phyloP scores from a whole-genome alignment of 2,797 vertebrate species.

The Myotis pilosus region DNA sequence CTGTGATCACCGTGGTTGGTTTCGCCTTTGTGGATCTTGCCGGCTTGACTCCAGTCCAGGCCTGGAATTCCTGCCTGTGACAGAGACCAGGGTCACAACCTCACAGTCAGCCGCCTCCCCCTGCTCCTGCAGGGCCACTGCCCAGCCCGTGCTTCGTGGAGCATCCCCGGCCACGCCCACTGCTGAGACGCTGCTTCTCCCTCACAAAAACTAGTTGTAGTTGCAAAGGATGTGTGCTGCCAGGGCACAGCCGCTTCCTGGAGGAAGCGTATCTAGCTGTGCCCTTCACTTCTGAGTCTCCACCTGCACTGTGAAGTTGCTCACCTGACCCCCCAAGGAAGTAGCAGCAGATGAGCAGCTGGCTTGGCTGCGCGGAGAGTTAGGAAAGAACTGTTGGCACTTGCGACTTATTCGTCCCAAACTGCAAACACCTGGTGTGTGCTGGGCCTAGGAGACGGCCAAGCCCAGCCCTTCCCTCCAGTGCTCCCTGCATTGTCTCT shows the following conservation, averaged over 20 bases:
- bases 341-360: neutral
- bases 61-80: conserved; percentile 92
- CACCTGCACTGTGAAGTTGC: neutral
- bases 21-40: conserved; percentile 88
- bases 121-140: neutral
- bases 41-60: conserved; percentile 90
- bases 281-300: neutral
- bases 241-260: neutral
- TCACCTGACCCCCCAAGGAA: neutral
- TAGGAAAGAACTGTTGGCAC: neutral
- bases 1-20: conserved; percentile 85
- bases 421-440: too few relatives aligned
- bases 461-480: neutral
- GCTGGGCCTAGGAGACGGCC: too few relatives aligned
- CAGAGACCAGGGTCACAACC: conserved; percentile 7
- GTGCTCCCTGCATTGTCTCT: neutral
- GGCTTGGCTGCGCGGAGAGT: rapidly evolving
- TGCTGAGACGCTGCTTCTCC: neutral
- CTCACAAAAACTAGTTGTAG: neutral
- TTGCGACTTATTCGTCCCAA: neutral
- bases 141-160: neutral
- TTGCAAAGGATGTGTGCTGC: neutral
- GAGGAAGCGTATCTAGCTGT: too few relatives aligned
- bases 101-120: neutral
- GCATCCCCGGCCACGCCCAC: neutral